Conservation (phyloP, 2,888 invertebrate genomes). For the Silvanus unidentatus region DNA sequence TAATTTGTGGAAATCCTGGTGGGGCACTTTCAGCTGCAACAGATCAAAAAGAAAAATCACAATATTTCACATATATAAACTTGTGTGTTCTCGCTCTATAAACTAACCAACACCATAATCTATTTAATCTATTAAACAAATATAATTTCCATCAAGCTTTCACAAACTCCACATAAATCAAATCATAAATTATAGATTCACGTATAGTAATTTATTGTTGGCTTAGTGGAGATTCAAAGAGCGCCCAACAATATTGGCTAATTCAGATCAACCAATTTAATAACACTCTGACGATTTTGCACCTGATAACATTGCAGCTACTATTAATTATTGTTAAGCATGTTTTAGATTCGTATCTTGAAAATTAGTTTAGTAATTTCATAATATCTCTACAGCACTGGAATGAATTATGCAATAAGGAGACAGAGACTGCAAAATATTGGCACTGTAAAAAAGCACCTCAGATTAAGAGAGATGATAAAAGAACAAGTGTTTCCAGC, state of each 20-base stretch:
- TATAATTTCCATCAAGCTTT: slow-evolving; percentile 24
- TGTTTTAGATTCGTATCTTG: no score
- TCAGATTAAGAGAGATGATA: no score
- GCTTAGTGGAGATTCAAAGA: slow-evolving; percentile 30
- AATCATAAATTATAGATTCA: slow-evolving; percentile 38
- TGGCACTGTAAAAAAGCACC: no score
- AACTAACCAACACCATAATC: slow-evolving; percentile 24
- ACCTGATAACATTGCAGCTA: slow-evolving; percentile 16
- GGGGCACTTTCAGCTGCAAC: slow-evolving; percentile 79
- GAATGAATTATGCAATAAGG: no score
- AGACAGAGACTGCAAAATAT: no score
- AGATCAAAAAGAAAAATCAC: slow-evolving; percentile 21
- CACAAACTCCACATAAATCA: slow-evolving; percentile 31
- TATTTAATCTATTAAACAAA: slow-evolving; percentile 37
- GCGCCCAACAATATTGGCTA: slow-evolving; percentile 25
- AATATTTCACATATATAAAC: neutral
- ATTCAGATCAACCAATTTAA: slow-evolving; percentile 19
- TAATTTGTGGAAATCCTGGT: slow-evolving; percentile 85
- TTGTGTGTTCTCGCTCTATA: slow-evolving; percentile 4
- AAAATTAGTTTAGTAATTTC: no score
- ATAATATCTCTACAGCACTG: no score
- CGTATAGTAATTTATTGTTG: slow-evolving; percentile 32
- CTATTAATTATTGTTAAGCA: no score
- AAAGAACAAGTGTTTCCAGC: no score
- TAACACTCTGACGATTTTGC: slow-evolving; percentile 19